These are phyloP conservation scores for Arremon brunneinucha DNA, from an alignment of 2,797 vertebrate species.

Conservation along the genomic window DNA sequence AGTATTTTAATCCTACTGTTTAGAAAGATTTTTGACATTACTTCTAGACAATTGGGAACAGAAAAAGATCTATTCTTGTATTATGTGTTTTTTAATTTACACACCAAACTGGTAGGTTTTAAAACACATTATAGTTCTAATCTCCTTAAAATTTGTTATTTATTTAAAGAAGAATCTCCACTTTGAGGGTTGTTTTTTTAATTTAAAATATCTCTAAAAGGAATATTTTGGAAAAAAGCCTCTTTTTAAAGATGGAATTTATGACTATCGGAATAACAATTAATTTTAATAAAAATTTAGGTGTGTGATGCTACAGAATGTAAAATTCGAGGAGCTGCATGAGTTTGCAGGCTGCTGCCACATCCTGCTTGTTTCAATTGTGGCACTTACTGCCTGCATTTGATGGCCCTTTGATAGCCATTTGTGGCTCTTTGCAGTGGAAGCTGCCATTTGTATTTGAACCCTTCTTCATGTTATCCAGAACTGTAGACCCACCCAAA, in stretches of 20 bases:
- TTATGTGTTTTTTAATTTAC: not conserved
- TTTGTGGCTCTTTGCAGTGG: not conserved
- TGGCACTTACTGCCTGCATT: not conserved
- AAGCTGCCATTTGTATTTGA: accelerated
- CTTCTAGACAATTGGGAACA: not conserved
- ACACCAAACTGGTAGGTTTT: not conserved
- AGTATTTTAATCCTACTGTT: conserved; percentile 9
- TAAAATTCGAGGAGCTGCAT: not conserved
- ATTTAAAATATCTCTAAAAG: not conserved
- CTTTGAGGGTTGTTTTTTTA: not conserved
- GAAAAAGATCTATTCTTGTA: not conserved
- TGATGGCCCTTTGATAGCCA: not conserved
- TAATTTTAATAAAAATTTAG: not conserved
- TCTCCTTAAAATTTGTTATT: not conserved
- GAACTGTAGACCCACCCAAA: not conserved
- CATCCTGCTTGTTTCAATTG: not conserved
- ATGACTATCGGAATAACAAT: not conserved
- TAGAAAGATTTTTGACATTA: conserved; percentile 15
- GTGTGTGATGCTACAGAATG: not conserved
- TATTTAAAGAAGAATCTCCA: not conserved
- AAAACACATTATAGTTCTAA: not conserved
- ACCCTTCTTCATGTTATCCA: not conserved
- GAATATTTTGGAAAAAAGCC: not conserved
- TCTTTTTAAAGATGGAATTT: not conserved
- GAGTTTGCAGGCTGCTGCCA: not conserved